A percentile compares a stretch with the other conserved stretches of the same genome.
Evolutionary conservation across 2,113 vertebrate genomes (phyloP).

Genomic region (Oryzias woworae): DNA sequence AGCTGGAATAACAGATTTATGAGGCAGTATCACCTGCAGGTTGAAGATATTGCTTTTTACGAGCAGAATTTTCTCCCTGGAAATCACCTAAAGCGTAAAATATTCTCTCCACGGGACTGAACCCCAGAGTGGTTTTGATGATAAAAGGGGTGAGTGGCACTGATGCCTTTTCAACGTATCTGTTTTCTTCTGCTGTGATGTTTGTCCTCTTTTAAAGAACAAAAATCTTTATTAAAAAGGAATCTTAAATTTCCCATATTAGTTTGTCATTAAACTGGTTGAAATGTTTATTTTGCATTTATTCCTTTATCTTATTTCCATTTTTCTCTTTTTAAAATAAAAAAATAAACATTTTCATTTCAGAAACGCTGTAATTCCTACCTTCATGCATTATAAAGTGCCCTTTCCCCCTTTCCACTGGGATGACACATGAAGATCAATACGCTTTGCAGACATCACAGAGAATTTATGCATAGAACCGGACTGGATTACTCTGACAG

Average conservation of each 20-base stretch:
- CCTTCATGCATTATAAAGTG: no score
- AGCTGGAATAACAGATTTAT: background rate
- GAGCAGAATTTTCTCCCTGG: conserved; percentile 1
- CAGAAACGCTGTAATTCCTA: no score
- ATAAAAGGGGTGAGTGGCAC: conserved; percentile 26
- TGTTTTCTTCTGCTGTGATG: conserved; percentile 15
- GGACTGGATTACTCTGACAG: background rate
- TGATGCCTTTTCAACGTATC: conserved; percentile 52
- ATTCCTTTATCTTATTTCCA: no score
- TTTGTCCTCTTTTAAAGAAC: conserved; percentile 8
- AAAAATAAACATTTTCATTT: no score
- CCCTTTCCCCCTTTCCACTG: conserved; percentile 7
- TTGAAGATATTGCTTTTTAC: background rate
- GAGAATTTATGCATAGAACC: conserved; percentile 23
- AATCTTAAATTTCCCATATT: no score
- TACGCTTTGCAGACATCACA: conserved; percentile 4
- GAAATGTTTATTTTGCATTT: no score
- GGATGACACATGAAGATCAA: conserved; percentile 15
- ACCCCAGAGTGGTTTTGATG: conserved; percentile 49
- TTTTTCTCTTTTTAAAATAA: no score
- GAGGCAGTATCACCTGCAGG: background rate
- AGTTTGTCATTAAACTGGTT: no score
- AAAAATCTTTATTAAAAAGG: background rate
- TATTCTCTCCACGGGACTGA: background rate
- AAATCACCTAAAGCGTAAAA: background rate